Conservation (phyloP, 2,113 vertebrate genomes). For the Alectura lathami region DNA sequence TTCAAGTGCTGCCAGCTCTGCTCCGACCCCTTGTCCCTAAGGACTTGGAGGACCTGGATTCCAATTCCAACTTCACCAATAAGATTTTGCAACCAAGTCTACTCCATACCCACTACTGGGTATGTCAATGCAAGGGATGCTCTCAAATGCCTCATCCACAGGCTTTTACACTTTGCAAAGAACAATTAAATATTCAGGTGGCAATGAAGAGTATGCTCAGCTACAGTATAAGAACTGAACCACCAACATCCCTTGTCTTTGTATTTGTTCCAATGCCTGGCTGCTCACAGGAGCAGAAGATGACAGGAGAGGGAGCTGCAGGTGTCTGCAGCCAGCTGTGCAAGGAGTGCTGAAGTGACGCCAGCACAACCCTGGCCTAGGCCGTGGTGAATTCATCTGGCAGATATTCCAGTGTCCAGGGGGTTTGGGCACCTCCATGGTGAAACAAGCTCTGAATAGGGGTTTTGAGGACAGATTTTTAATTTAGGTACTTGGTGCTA, state of each 20-base stretch:
- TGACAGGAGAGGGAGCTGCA: background rate
- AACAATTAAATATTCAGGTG: background rate
- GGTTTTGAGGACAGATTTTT: background rate
- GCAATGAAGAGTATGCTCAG: background rate
- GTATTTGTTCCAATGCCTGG: background rate
- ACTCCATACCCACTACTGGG: rapidly evolving
- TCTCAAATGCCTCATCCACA: background rate
- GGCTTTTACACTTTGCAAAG: background rate
- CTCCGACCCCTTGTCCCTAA: too few relatives aligned
- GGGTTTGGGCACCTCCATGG: background rate
- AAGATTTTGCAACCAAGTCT: background rate
- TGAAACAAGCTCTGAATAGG: background rate
- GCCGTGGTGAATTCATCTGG: background rate
- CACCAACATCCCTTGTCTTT: background rate
- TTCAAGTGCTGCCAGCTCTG: too few relatives aligned
- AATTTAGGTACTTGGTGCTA: background rate
- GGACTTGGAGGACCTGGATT: background rate
- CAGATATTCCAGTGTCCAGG: background rate
- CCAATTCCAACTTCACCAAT: background rate
- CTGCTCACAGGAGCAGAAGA: background rate
- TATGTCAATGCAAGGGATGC: background rate
- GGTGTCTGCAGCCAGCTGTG: background rate
- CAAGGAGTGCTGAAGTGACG: rapidly evolving
- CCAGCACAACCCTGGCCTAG: background rate
- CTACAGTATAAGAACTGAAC: background rate